These are phyloP conservation scores for Camelus dromedarius DNA, from an alignment of 2,113 vertebrate genomes.

Conservation along the genomic window DNA sequence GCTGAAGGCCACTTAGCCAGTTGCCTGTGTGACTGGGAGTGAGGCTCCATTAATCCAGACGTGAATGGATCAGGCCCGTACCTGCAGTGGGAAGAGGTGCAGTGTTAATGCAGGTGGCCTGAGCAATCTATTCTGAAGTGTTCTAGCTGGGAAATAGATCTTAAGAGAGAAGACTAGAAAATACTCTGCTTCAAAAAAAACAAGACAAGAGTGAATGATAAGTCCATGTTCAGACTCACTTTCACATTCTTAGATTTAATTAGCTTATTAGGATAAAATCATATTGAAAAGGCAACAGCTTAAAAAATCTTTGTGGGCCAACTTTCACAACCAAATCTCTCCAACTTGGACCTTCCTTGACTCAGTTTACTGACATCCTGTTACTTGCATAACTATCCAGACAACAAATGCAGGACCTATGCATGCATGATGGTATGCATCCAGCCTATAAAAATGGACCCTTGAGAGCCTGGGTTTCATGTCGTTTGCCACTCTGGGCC, in stretches of 20 bases:
- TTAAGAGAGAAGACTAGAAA: conserved; percentile 47
- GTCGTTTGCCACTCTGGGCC: not conserved
- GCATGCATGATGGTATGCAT: not conserved
- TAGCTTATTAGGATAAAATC: conserved; percentile 71
- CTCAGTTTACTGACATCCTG: not conserved
- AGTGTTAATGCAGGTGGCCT: not conserved
- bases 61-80: not conserved
- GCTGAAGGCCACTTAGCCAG: not conserved
- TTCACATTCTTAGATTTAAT: conserved; percentile 74
- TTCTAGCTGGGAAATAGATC: not conserved
- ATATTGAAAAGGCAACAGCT: conserved; percentile 64
- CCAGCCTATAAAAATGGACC: not conserved
- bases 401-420: not conserved
- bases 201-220: conserved; percentile 62
- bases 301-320: conserved; percentile 6
- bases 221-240: conserved; percentile 46
- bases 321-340: not conserved
- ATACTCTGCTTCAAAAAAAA: conserved; percentile 27
- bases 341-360: not conserved
- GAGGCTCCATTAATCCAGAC: not conserved
- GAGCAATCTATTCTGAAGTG: conserved; percentile 64
- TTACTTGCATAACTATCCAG: not conserved
- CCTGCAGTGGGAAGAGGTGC: not conserved
- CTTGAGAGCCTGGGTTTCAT: not conserved
- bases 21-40: not conserved